Evolutionary conservation across 2,888 invertebrate species (phyloP), one percentile per base, ranked within the genome.

Genomic region (Drosophila anomalata): DNA sequence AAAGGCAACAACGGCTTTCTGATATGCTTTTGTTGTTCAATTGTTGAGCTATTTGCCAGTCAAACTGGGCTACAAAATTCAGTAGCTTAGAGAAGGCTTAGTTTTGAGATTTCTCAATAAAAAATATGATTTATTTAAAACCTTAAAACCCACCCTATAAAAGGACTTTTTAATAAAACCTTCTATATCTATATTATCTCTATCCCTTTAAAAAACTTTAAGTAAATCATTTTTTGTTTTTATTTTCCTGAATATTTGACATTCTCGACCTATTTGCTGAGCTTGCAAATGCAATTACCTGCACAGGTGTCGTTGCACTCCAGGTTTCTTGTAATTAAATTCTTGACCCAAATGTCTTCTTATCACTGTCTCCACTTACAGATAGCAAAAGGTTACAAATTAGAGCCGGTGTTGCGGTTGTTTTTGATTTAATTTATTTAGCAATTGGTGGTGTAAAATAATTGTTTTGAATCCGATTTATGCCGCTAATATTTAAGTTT

Each of bases 301-400:
- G 41, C 29, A 22, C 17, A 31, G 47, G 52, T 58, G 57, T 51
- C 52, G 53, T 29, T 68, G 61, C 61, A 62, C 61, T 65, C 36
- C 47, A 42, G 8, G 41, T 26, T 33, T 50, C 51, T 50, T 53
- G 31, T 73, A 66, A 61, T 73, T 78, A 63, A 71, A 67, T 61
- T 77, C 74, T 79, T 81, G 81, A 81, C 81, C 82, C 53, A 79
- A 73, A 72, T 82, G 65, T 65, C 12, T 14, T 11, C 65, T 63
- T 63, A 65, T 65, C 65, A 24, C 20, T 0, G 42, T 39, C 39
- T 47, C 39, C 29, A 65, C 63, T 65, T 53, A 20, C 63, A 63
- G 63, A 65, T 63, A 65, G 24, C 14, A 7, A 20, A 39, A 54
- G 54, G 26, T 65, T 46, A 63, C 54, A 54, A 63, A 54, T 63